These are phyloP conservation scores for Troides aeacus DNA, from an alignment of 2,888 invertebrate species.

Conservation along the genomic window DNA sequence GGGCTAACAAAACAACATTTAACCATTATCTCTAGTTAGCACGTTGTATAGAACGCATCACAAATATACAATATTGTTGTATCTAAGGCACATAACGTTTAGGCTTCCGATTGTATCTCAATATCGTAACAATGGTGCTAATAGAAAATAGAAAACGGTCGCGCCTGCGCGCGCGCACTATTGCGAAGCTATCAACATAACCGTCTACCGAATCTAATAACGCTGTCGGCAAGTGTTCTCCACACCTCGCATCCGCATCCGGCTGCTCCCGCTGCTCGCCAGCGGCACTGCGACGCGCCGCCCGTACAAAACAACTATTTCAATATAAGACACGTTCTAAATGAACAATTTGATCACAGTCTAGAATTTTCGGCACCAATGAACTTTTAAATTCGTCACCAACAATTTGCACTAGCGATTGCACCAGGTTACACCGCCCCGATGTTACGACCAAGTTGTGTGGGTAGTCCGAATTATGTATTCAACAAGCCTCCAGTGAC, in stretches of 20 bases:
- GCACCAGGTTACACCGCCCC: conserved; percentile 51
- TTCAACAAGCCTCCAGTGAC: conserved; percentile 68
- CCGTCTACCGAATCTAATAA: conserved; percentile 60
- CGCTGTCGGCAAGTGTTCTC: conserved; percentile 51
- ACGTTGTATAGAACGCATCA: conserved; percentile 80
- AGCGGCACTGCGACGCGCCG: conserved; percentile 62
- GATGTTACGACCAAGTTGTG: conserved; percentile 54
- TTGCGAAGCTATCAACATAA: conserved; percentile 68
- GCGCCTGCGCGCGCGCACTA: conserved; percentile 42
- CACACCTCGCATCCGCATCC: conserved; percentile 45
- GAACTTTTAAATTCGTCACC: conserved; percentile 77
- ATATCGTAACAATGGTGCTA: conserved; percentile 77
- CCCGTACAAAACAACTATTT: conserved; percentile 78
- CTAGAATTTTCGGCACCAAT: conserved; percentile 79
- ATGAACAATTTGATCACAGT: conserved; percentile 80
- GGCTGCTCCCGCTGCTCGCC: conserved; percentile 45
- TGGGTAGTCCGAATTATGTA: conserved; percentile 49
- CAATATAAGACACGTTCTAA: conserved; percentile 80
- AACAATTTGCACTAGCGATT: conserved; percentile 49
- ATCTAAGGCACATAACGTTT: conserved; percentile 82
- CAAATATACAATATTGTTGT: conserved; percentile 82
- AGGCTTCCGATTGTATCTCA: conserved; percentile 79
- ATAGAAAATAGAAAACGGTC: conserved; percentile 52
- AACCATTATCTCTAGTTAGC: conserved; percentile 77
- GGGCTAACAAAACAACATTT: conserved; percentile 72